These are phyloP conservation scores for Heliconius melpomene DNA, from an alignment of 1,140 invertebrate genomes.

Conservation along the genomic window DNA sequence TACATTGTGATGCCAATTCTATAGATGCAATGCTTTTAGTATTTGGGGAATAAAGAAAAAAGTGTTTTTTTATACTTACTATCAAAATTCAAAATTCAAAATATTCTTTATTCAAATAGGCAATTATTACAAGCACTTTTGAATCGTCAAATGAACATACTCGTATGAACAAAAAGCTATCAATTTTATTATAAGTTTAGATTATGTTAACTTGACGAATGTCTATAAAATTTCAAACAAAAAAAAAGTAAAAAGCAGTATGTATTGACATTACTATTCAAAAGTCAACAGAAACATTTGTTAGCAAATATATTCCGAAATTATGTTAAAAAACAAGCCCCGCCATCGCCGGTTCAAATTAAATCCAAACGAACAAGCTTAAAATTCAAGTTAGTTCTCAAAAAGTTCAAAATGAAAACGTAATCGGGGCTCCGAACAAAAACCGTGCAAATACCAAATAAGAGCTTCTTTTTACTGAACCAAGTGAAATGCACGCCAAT, in stretches of 20 bases:
- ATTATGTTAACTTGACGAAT: not conserved
- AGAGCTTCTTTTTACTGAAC: slow-evolving; percentile 2
- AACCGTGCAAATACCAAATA: slow-evolving; percentile 2
- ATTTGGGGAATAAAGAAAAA: no score
- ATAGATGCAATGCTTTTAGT: no score
- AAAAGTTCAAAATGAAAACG: slow-evolving; percentile 13
- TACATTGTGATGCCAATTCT: no score
- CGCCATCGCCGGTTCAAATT: not conserved
- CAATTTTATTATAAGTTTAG: no score
- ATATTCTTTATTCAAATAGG: no score
- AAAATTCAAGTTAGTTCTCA: not conserved
- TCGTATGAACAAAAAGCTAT: no score
- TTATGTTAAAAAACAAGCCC: not conserved
- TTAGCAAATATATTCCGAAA: not conserved
- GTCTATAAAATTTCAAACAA: not conserved
- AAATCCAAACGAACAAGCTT: not conserved
- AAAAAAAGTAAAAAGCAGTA: not conserved
- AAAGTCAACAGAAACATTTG: not conserved
- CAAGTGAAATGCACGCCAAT: not conserved
- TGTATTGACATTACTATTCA: not conserved
- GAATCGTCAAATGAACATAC: no score
- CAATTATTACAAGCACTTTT: no score
- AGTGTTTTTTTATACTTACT: no score
- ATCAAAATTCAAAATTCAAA: no score
- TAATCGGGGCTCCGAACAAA: slow-evolving; percentile 8